Evolutionary conservation across 2,797 vertebrate species (phyloP), one percentile per base, ranked within the genome.

Genomic region (Ptychobarbus kaznakovi): DNA sequence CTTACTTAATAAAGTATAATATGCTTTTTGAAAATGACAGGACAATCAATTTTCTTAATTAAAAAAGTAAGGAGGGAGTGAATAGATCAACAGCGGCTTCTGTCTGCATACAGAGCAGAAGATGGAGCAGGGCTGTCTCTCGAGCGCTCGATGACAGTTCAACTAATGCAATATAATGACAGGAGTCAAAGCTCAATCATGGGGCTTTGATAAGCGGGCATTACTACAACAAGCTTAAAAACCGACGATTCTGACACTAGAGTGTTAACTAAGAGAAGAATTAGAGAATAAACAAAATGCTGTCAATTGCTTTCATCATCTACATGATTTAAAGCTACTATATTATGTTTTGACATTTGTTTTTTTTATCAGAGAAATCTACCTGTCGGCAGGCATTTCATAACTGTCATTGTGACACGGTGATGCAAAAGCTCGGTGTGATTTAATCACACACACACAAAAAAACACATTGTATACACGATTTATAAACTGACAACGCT

Each of bases 1-100:
- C 77, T 75, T 66, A 66, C 73, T 80, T 89, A 87, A 90, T 91
- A 87, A 87, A 88, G 78, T 87, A 87, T 87, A 88, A 89, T 86
- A 83, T 83, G 84, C 69, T 85, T 87, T 87, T 78, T 90, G 56
- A 86, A 86, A 82, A 83, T 51, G 82, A 88, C 56, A 68, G 74
- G 77, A 81, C 81, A 87, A 89, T 85, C 76, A 66, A 88, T 87
- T 87, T 85, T 78, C 85, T 88, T 89, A 87, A 87, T 88, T 84
- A 84, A 89, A 83, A 83, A 80, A 56, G 69, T 66, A 65, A 51
- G 53, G 44, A 66, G 32, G 13, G 66, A 22, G 42, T 73, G 76
- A 44, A 65, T 84, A 46, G 51, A 76, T 51, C 25, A 53, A 80
- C 35, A 44, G 58, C 51, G 32, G 61, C 70, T 76, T 84, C 65